Evolutionary conservation across 1,140 invertebrate species (phyloP), one percentile per base, ranked within the genome.

Genomic region (Calosoma granatense): DNA sequence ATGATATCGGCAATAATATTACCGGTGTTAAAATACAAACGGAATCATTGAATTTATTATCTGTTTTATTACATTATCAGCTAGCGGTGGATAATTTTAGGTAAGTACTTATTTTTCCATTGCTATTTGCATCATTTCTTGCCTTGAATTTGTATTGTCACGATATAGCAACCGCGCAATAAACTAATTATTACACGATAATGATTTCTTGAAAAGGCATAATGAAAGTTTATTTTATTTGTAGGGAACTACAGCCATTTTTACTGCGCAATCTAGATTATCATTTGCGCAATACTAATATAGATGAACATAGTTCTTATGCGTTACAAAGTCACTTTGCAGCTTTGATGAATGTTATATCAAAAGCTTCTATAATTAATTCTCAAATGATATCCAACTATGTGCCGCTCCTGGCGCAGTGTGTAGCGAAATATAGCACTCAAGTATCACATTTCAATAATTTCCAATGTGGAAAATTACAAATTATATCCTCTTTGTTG

Each of bases 21-120:
- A 74, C 72, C 64, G 74, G 76, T 12, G 60, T 80, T 26, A 73
- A 75, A 55, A 70, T 84, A 58, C 81, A 83, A 68, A 80, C 78
- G 12, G 82, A 84, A 72, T 70, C 76, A 15, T 72, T 74, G 41
- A 70, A 73, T 65, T 70, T 78, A 55, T 71, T 75, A 63, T 71
- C 72, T 22, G 70, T 75, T 53, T 63, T 77, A 19, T 43, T 77
- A 2, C 63, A 71, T 58, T 77, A 74, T 64, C 65, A 68, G 19
- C 57, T 76, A 55, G 70, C 67, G 2, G 53, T 67, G 19, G 71
- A 78, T 19, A 62, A 70, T 61, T 63, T 73, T 26, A 59, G 64
- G 56, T 68, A 63, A 62, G 54, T 62, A 51, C 22, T 17, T 30
- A 47, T 52, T n/a, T 51, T 53, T 36, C 53, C 15, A 23, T 15